phyloP scores from a whole-genome alignment of 2,888 invertebrate species.

The Sturmia bella region DNA sequence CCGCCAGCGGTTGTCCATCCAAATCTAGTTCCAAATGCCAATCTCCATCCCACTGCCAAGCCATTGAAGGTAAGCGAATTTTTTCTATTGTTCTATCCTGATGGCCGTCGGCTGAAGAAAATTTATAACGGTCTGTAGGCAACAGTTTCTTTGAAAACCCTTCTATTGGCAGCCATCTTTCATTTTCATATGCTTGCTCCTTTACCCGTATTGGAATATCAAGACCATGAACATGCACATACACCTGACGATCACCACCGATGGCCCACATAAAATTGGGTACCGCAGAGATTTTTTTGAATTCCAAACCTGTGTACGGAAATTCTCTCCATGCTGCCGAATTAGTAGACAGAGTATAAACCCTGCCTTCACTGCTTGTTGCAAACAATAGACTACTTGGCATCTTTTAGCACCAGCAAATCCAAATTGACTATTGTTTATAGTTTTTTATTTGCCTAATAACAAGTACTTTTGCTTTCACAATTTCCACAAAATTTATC shows the following conservation, averaged over 20 bases:
- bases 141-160: conserved; percentile 92
- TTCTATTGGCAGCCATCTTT: conserved; percentile 95
- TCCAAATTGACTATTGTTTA: neutral
- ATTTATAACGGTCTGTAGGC: conserved; percentile 93
- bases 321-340: conserved; percentile 93
- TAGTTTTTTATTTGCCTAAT: neutral
- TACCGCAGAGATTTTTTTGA: conserved; percentile 93
- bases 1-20: conserved; percentile 93
- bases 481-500: neutral
- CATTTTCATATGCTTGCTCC: conserved; percentile 96
- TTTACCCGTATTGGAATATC: conserved; percentile 95
- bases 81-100: conserved; percentile 89
- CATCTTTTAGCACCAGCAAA: conserved; percentile 81
- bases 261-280: conserved; percentile 95
- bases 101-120: conserved; percentile 92
- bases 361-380: conserved; percentile 93
- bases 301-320: conserved; percentile 92
- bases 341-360: conserved; percentile 91
- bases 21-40: conserved; percentile 93
- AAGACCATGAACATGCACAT: conserved; percentile 93
- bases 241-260: conserved; percentile 95
- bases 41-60: conserved; percentile 98
- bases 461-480: neutral
- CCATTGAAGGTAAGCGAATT: conserved; percentile 94
- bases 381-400: conserved; percentile 90